Evolutionary conservation across 2,113 vertebrate species (phyloP).

Genomic region (Passer domesticus): DNA sequence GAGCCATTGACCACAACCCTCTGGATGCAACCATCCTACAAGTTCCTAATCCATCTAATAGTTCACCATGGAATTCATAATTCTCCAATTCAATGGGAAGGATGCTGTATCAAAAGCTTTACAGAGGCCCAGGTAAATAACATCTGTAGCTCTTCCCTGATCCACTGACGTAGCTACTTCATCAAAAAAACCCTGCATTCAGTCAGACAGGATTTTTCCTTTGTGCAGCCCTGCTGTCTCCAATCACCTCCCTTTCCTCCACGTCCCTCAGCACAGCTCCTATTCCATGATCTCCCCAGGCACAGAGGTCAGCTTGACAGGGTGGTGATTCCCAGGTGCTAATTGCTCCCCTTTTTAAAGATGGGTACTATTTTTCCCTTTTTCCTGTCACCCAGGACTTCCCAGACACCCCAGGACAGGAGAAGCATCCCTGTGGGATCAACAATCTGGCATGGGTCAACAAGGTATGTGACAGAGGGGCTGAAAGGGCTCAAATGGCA

Average conservation of each 20-base stretch:
- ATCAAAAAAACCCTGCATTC: background rate
- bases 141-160: background rate
- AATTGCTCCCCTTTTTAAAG: background rate
- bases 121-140: background rate
- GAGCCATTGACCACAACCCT: background rate
- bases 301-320: background rate
- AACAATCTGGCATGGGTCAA: accelerated
- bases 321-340: accelerated
- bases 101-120: background rate
- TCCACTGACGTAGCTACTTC: background rate
- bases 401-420: background rate
- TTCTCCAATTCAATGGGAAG: background rate
- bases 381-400: background rate
- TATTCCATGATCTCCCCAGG: background rate
- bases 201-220: background rate
- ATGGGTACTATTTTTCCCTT: background rate
- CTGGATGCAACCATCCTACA: background rate
- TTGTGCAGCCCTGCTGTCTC: background rate
- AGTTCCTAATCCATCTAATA: background rate
- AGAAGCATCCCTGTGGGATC: background rate
- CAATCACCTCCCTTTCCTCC: background rate
- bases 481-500: background rate
- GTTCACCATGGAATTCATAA: background rate
- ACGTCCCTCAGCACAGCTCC: background rate
- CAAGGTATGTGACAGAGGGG: background rate